Evolutionary conservation across 2,113 vertebrate genomes (phyloP), one percentile per base, ranked within the genome.

Genomic region (Cynopterus brachyotis): DNA sequence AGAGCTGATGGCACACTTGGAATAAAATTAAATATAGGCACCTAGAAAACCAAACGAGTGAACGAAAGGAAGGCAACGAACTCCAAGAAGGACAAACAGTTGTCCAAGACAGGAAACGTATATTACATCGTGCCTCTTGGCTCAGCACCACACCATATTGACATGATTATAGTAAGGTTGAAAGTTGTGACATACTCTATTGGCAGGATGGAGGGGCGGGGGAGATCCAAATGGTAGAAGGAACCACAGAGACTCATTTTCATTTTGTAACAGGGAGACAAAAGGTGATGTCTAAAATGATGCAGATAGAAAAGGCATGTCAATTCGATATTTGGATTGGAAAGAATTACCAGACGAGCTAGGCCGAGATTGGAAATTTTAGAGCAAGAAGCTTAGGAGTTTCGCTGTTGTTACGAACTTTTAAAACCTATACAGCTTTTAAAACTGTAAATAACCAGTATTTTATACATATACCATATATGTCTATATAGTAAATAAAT

Each of bases 181-280:
- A 75, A 40, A 50, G 40, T n/a, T 12, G n/a, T 13, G 45, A 64
- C 26, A 13, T 6, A 22, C 32, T 13, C 8, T 73, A 59, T 6
- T 22, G 42, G 59, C 6, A n/a, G 47, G 47, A 47, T 42, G 37
- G 5, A 40, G 30, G 6, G 81, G 79, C 67, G 3, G 47, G 30
- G 6, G 78, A 82, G 83, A 91, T 47, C 42, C 57, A 69, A 86
- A 70, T 24, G 20, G 55, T 16, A 50, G 82, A 11, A 59, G 57
- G 78, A 76, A 35, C 3, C 35, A n/a, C 45, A 53, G 32, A 79
- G 83, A 47, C 17, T 47, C 4, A 30, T 81, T 60, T 85, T 96
- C 84, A 79, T 47, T 76, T 19, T 35, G 4, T 47, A 82, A 82
- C 55, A 89, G 95, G 93, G 96, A 97, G 89, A 76, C 76, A 64